Base-by-base conservation (phyloP, 2,888 invertebrate genomes). In the Drosophila neoperkinsi region DNA sequence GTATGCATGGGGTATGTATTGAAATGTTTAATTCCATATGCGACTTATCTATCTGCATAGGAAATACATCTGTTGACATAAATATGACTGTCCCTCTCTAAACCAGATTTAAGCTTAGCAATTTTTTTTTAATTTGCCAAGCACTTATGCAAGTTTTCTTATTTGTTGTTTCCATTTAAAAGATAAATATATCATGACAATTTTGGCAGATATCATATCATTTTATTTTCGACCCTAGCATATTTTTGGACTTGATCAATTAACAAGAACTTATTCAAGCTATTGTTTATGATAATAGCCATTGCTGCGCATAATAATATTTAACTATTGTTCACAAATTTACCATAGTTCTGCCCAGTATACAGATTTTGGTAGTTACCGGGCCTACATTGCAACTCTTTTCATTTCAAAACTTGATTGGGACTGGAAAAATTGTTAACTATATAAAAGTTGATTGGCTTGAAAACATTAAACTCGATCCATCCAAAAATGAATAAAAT, bases 161-260 rank as follows among this genome's bases (percentile, higher is more conserved):
- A 16, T n/a, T 30, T 51, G 50, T 0, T 30, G 1, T 25, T 25
- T 21, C 11, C 11, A 46, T 25, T 46, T 13, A 21, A 21, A 16
- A 21, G 3, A 46, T 46, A 25, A 5, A 21, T 25, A 5, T 43
- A 11, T 46, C 13, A 6, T 6, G 5, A 21, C 3, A 46, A 13
- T 46, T 21, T 46, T 46, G 0, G 11, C 6, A 18, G 38, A 13
- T 46, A 13, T 21, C 46, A 21, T 5, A 21, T 21, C 13, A 46
- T 7, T 36, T 36, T 3, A 11, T 46, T 25, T 10, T 18, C 25
- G 25, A 28, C 4, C n/a, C 18, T 30, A 60, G 59, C 43, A 55
- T 66, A 67, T 55, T 66, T 67, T 70, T 21, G 25, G 55, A 59
- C 67, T 50, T 21, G 4, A n/a, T 34, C 13, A 9, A 41, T 34